phyloP scores from a whole-genome alignment of 2,113 vertebrate genomes.

The Mormyrus lacerda region DNA sequence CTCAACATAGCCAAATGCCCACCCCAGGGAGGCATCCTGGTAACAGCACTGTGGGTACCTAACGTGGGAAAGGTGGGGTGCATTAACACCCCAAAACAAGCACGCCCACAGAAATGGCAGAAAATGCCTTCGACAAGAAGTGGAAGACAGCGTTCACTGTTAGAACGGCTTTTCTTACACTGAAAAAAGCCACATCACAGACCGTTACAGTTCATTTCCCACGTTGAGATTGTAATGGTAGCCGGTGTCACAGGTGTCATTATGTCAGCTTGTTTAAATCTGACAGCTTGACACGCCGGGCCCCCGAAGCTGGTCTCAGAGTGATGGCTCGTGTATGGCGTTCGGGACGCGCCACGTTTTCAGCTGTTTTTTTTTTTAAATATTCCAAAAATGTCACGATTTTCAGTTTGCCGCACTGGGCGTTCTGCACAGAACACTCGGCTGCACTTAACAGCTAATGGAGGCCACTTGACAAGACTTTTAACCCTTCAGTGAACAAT shows the following conservation, averaged over 20 bases:
- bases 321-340: not conserved
- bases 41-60: not conserved
- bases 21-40: not conserved
- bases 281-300: not conserved
- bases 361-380: not conserved
- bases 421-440: slow-evolving; percentile 83
- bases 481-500: slow-evolving; percentile 73
- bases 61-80: not conserved
- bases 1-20: not conserved
- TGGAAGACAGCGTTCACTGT: not conserved
- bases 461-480: slow-evolving; percentile 87
- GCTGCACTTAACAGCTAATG: slow-evolving; percentile 91
- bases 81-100: not conserved
- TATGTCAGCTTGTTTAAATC: not conserved
- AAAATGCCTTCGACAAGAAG: not conserved
- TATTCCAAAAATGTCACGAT: not conserved
- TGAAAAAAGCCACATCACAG: not conserved
- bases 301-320: not conserved
- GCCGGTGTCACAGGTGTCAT: not conserved
- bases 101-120: not conserved
- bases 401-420: slow-evolving; percentile 12
- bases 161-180: not conserved
- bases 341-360: not conserved
- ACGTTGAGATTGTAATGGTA: not conserved
- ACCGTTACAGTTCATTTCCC: not conserved